phyloP scores from a whole-genome alignment of 2,113 vertebrate genomes.

The Macrotus californicus region DNA sequence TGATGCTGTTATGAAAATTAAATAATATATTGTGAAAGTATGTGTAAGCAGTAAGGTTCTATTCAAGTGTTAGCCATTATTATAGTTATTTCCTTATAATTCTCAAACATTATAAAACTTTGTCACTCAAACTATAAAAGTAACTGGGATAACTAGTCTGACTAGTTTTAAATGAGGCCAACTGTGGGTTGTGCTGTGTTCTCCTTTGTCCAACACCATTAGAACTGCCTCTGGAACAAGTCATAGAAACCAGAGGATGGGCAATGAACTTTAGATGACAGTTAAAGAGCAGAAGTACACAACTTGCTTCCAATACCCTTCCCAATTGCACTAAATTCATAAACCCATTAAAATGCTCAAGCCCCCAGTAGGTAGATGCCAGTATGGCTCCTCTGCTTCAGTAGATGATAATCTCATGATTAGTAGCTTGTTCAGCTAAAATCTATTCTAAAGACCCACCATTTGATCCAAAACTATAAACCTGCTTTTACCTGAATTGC shows the following conservation, averaged over 20 bases:
- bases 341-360: background rate
- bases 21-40: background rate
- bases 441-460: background rate
- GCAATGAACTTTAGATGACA: background rate
- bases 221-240: slow-evolving; percentile 13
- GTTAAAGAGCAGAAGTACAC: background rate
- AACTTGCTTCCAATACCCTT: background rate
- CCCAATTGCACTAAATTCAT: background rate
- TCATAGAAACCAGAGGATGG: background rate
- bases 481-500: background rate
- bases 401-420: background rate
- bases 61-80: slow-evolving; percentile 7
- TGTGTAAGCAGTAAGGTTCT: background rate
- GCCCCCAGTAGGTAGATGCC: background rate
- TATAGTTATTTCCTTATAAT: slow-evolving; percentile 37
- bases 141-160: slow-evolving; percentile 21
- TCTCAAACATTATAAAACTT: slow-evolving; percentile 39
- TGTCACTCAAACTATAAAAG: slow-evolving; percentile 10
- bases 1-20: slow-evolving; percentile 5
- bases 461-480: background rate
- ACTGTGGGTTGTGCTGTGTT: background rate
- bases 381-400: background rate
- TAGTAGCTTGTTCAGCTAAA: background rate
- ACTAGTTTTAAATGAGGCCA: slow-evolving; percentile 3
- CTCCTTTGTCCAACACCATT: background rate